phyloP scores from a whole-genome alignment of 2,797 vertebrate species.

The Galago senegalensis region DNA sequence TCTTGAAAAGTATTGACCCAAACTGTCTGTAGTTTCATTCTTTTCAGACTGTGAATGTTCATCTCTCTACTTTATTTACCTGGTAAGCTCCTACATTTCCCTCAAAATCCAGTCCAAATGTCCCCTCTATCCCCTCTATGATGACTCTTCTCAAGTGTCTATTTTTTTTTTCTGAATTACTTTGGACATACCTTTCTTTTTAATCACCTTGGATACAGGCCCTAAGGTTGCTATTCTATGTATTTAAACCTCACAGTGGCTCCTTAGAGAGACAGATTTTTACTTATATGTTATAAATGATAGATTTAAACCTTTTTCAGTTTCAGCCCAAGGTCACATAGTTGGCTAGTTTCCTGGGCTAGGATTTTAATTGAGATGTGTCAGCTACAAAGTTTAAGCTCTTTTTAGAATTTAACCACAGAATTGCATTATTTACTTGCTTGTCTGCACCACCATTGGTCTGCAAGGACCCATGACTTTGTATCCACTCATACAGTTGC shows the following conservation, averaged over 20 bases:
- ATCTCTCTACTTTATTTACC: not conserved
- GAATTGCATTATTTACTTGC: not conserved
- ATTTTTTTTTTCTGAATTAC: not conserved
- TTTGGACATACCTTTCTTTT: constrained; percentile 3
- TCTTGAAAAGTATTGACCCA: not conserved
- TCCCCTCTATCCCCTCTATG: not conserved
- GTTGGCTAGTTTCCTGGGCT: not conserved
- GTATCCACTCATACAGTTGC: not conserved
- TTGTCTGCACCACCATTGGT: not conserved
- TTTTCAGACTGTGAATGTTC: not conserved
- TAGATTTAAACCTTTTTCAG: not conserved
- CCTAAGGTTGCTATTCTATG: not conserved
- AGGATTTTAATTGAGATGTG: not conserved
- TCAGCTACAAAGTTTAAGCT: not conserved
- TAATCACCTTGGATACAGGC: not conserved
- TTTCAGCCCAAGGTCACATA: not conserved
- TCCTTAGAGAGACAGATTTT: not conserved
- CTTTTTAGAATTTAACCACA: not conserved
- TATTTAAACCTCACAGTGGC: not conserved
- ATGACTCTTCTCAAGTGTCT: not conserved
- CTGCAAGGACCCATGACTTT: not conserved
- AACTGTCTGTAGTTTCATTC: not conserved
- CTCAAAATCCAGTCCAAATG: not conserved
- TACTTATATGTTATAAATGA: not conserved
- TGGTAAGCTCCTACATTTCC: not conserved